phyloP scores from a whole-genome alignment of 1,140 invertebrate genomes.

The Megathymus violae region DNA sequence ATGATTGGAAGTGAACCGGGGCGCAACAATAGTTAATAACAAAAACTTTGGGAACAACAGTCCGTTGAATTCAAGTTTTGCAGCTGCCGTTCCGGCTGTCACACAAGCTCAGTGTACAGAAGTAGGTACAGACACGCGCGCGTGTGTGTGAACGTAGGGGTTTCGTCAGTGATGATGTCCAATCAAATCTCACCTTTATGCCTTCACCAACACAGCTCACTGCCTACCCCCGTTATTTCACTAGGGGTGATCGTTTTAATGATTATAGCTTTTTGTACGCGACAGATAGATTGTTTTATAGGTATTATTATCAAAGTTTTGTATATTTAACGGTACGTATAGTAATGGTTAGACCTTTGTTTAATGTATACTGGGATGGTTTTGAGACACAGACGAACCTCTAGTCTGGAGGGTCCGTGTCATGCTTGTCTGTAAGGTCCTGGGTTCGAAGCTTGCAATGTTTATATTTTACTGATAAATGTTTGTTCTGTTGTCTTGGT shows the following conservation, averaged over 20 bases:
- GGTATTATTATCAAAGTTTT: slow-evolving; percentile 40
- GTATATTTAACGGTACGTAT: slow-evolving; percentile 8
- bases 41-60: slow-evolving; percentile 70
- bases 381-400: too few species aligned
- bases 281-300: slow-evolving; percentile 50
- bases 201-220: neutral
- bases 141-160: slow-evolving; percentile 42
- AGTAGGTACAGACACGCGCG: slow-evolving; percentile 41
- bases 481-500: too few species aligned
- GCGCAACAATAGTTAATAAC: slow-evolving; percentile 49
- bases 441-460: too few species aligned
- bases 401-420: too few species aligned
- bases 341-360: neutral
- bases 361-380: neutral
- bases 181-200: slow-evolving; percentile 19
- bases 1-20: slow-evolving; percentile 33
- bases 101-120: slow-evolving; percentile 48
- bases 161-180: slow-evolving; percentile 11
- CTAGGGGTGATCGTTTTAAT: slow-evolving; percentile 47
- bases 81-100: slow-evolving; percentile 69
- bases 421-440: too few species aligned
- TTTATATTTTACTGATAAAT: too few species aligned
- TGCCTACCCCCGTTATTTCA: neutral
- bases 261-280: slow-evolving; percentile 45
- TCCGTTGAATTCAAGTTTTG: slow-evolving; percentile 67